Evolutionary conservation across 2,113 vertebrate genomes (phyloP).

Genomic region (Danio rerio): DNA sequence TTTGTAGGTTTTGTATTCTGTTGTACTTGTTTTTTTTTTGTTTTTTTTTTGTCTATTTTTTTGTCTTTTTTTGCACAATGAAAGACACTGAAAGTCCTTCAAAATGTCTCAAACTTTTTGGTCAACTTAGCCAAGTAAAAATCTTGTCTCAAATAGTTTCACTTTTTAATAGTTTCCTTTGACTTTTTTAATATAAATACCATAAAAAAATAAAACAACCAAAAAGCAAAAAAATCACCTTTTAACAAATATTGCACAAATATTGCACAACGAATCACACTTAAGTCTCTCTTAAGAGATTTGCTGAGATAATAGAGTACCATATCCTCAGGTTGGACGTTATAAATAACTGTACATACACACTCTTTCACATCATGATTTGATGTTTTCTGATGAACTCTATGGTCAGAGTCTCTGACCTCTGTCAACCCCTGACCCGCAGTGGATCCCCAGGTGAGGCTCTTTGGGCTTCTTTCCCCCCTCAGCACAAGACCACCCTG

Average conservation of each 20-base stretch:
- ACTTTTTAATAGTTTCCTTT: background rate
- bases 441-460: background rate
- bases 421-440: conserved; percentile 6
- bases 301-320: background rate
- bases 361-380: background rate
- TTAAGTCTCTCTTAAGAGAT: background rate
- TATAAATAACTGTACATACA: background rate
- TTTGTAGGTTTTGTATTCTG: too few species aligned
- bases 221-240: background rate
- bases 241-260: background rate
- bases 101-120: background rate
- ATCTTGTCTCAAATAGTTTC: background rate
- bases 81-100: background rate
- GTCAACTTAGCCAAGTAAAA: too few species aligned
- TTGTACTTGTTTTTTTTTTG: background rate
- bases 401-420: background rate
- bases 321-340: background rate
- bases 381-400: conserved; percentile 1
- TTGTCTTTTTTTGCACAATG: background rate
- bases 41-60: background rate
- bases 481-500: background rate
- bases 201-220: background rate
- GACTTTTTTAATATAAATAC: background rate
- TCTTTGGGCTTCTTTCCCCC: background rate
- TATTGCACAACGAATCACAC: background rate